Percentiles rank a stretch among this genome's conserved stretches.
Evolutionary conservation across 2,113 vertebrate genomes (phyloP).

Genomic region (Semicossyphus pulcher): DNA sequence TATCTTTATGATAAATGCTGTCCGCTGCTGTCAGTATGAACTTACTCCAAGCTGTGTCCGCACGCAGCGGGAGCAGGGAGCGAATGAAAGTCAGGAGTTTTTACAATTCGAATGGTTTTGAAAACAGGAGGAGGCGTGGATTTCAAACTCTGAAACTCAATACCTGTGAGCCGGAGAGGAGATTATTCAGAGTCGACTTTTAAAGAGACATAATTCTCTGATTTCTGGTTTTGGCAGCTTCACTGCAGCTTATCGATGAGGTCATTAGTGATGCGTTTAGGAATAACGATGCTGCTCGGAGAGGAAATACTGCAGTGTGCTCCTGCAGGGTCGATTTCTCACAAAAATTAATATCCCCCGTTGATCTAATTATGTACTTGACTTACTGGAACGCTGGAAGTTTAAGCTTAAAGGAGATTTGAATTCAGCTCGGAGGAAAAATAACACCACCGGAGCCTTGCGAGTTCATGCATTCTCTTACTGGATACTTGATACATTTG

Average conservation of each 20-base stretch:
- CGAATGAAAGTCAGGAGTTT: neutral
- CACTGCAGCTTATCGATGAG: constrained; percentile 50
- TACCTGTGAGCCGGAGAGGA: neutral
- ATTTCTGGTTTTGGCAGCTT: constrained; percentile 35
- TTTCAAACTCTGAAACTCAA: constrained; percentile 9
- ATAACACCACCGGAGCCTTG: neutral
- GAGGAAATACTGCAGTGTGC: constrained; percentile 29
- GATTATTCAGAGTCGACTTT: constrained; percentile 28
- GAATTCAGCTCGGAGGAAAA: neutral
- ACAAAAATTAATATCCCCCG: constrained; percentile 27
- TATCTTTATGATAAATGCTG: constrained; percentile 7
- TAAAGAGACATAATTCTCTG: constrained; percentile 31
- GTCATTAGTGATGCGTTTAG: constrained; percentile 51
- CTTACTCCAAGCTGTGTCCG: neutral
- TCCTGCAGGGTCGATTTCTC: constrained; percentile 26
- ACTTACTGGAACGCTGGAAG: constrained; percentile 14
- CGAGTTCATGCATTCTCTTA: neutral
- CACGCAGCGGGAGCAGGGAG: constrained; percentile 12
- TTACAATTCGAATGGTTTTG: constrained; percentile 7
- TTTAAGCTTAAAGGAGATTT: neutral
- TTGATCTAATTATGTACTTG: constrained; percentile 62
- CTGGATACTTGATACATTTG: neutral
- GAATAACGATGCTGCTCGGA: constrained; percentile 44
- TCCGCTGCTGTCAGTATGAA: constrained; percentile 4
- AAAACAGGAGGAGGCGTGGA: constrained; percentile 6